Evolutionary conservation across 2,888 invertebrate genomes (phyloP), one percentile per base, ranked within the genome.

Genomic region (Eumacrocentrus americanus): DNA sequence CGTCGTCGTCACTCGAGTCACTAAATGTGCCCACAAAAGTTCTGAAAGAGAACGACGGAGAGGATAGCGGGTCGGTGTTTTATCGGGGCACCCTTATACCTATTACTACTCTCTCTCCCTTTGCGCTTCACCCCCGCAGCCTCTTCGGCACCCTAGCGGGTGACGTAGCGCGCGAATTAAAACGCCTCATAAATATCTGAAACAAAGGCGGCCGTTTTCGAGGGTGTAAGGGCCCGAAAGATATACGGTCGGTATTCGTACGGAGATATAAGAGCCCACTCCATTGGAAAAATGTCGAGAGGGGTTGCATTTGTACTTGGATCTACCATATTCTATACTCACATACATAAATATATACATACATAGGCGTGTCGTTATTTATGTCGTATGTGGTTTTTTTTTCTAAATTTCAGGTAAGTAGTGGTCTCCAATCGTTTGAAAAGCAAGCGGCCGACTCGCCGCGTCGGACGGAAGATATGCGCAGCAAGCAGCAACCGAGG

Each of bases 401-500:
- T 67, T 69, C 56, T 73, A 52, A 51, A 60, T 79, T 80, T 63
- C 70, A 80, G 80, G 79, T 79, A 79, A 80, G 79, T 80, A 80
- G 80, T 79, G 79, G 80, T 77, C 73, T 75, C 76, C 76, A 73
- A 77, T 71, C 73, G 74, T 77, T 75, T 71, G 74, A 75, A 75
- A 78, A 72, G 70, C 74, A 72, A 81, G 79, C 81, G 81, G 77
- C 72, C 72, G 70, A 74, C 75, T 72, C 70, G 77, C 74, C 74
- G 77, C 72, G 70, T 70, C 75, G 76, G 85, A 85, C 71, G 72
- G 77, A 72, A 78, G 78, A 80, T 79, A 88, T 88, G 88, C 87
- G 88, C 82, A 87, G 87, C 81, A 88, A 87, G 83, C 88, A 88
- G 82, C 88, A 88, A 82, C 88, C 88, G 77, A 85, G 88, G 80